Percentiles rank a stretch among this genome's conserved stretches.
Evolutionary conservation across 2,113 vertebrate genomes (phyloP).

Genomic region (Poeciliopsis occidentalis): DNA sequence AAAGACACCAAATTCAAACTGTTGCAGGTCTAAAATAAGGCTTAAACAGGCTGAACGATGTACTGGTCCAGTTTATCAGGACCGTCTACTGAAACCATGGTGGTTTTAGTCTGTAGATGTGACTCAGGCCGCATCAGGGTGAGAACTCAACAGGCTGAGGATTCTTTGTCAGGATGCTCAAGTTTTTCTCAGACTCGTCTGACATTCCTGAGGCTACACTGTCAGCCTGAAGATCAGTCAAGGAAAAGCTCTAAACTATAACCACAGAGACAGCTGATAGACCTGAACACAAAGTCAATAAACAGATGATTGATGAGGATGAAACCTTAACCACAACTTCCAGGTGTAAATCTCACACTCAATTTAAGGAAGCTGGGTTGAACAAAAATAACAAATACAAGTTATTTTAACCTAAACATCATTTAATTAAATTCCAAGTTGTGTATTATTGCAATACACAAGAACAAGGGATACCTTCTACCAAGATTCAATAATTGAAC

Average conservation of each 20-base stretch:
- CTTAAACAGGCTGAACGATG: background rate
- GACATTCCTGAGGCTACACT: slow-evolving; percentile 64
- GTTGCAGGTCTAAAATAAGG: background rate
- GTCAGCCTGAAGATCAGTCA: slow-evolving; percentile 2
- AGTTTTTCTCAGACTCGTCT: slow-evolving; percentile 58
- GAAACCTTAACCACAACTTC: background rate
- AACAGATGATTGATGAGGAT: background rate
- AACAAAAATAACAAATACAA: background rate
- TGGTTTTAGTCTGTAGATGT: background rate
- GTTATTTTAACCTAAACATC: background rate
- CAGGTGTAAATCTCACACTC: background rate
- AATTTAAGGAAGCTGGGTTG: accelerated
- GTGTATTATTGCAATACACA: background rate
- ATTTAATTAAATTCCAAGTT: background rate
- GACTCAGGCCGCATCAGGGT: slow-evolving; percentile 12
- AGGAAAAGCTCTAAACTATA: slow-evolving; percentile 2
- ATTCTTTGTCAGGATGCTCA: slow-evolving; percentile 37
- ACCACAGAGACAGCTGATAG: background rate
- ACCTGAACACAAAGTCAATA: background rate
- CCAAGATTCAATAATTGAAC: too few relatives aligned
- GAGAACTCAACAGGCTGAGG: slow-evolving; percentile 28
- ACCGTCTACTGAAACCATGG: background rate
- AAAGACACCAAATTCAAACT: background rate
- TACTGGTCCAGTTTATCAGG: background rate
- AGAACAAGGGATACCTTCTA: background rate